Conservation (phyloP, 2,113 vertebrate species). For the Peromyscus leucopus region DNA sequence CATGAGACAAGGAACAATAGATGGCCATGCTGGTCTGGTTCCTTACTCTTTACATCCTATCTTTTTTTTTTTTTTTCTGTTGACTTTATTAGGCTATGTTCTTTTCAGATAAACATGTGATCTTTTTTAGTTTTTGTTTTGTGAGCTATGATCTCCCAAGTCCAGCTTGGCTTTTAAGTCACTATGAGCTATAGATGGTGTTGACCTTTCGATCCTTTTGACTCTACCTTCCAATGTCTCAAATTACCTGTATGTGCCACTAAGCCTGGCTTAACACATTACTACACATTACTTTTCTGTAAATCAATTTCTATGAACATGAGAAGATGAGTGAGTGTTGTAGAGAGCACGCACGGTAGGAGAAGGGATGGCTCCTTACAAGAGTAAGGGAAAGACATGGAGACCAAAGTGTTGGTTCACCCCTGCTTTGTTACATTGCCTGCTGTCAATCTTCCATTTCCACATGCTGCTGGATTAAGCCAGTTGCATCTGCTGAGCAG, state of each 20-base stretch:
- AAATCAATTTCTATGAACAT: background rate
- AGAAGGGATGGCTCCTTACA: background rate
- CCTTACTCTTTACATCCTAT: background rate
- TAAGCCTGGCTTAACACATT: background rate
- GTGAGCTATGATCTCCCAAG: background rate
- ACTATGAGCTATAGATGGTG: background rate
- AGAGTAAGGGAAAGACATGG: background rate
- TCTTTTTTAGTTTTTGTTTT: background rate
- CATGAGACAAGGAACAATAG: background rate
- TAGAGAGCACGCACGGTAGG: background rate
- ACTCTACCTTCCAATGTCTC: background rate
- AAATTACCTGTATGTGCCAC: background rate
- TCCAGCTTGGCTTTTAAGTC: background rate
- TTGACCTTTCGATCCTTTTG: background rate
- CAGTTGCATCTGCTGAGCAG: background rate
- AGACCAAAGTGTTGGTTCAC: background rate
- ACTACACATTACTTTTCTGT: background rate
- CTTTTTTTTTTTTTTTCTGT: background rate
- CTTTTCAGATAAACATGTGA: background rate
- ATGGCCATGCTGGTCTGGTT: background rate
- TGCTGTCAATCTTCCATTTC: background rate
- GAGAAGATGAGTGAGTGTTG: background rate
- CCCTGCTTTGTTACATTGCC: background rate
- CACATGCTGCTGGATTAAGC: background rate
- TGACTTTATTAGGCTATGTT: background rate